Conservation (phyloP, 2,797 vertebrate genomes). For the Loris lydekkerianus region DNA sequence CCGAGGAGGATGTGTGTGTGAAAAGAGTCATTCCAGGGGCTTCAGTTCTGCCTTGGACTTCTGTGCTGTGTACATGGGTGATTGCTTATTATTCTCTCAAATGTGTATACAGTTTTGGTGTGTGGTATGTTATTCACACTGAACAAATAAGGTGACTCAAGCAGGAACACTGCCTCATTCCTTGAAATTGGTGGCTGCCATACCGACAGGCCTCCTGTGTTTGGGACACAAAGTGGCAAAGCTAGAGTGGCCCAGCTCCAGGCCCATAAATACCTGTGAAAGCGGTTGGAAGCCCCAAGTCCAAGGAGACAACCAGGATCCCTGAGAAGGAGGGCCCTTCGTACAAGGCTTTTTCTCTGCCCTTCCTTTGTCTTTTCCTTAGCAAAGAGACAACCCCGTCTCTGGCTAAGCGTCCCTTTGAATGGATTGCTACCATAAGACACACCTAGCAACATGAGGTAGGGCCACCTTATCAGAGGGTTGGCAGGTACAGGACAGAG, state of each 20-base stretch:
- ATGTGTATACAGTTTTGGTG: background rate
- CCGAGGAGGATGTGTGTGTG: background rate
- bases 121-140: background rate
- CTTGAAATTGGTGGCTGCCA: background rate
- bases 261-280: background rate
- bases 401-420: background rate
- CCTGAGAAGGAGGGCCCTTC: background rate
- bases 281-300: background rate
- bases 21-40: background rate
- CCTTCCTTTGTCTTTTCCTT: background rate
- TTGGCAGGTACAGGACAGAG: slow-evolving; percentile 39
- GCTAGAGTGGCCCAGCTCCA: background rate
- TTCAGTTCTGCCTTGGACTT: background rate
- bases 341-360: background rate
- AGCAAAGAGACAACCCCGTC: background rate
- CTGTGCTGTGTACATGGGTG: background rate
- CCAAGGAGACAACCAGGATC: background rate
- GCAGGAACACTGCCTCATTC: background rate
- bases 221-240: background rate
- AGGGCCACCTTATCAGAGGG: slow-evolving; percentile 59
- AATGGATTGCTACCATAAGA: background rate
- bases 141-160: background rate
- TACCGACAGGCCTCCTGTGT: background rate
- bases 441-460: slow-evolving; percentile 41
- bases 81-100: background rate